Evolutionary conservation across 2,797 vertebrate species (phyloP).

Genomic region (Tinamus major): DNA sequence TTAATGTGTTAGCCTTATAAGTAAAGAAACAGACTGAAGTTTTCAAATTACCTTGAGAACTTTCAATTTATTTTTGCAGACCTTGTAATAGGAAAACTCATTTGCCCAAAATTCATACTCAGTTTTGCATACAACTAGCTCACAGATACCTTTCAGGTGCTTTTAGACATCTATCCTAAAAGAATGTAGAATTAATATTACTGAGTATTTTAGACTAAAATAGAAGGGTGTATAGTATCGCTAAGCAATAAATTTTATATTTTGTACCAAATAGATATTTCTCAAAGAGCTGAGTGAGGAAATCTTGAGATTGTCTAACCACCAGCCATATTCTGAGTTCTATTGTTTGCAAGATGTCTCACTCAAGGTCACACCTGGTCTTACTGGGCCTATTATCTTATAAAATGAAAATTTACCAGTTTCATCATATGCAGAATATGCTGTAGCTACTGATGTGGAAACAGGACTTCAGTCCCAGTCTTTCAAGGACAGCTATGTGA

Average conservation of each 20-base stretch:
- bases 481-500: not conserved
- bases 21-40: not conserved
- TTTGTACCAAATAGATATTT: not conserved
- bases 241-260: not conserved
- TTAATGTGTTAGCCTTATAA: not conserved
- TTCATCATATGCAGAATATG: not conserved
- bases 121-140: not conserved
- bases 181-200: not conserved
- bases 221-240: not conserved
- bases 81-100: not conserved
- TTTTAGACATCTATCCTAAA: not conserved
- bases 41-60: not conserved
- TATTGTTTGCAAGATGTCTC: not conserved
- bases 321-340: not conserved
- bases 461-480: not conserved
- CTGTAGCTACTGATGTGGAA: not conserved
- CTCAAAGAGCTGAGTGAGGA: not conserved
- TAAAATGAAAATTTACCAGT: not conserved
- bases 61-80: not conserved
- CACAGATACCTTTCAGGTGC: not conserved
- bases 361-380: not conserved
- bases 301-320: not conserved
- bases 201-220: not conserved
- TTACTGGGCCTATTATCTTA: not conserved
- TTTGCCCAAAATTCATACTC: not conserved